Evolutionary conservation across 2,888 invertebrate species (phyloP).

Genomic region (Catonia carolina): DNA sequence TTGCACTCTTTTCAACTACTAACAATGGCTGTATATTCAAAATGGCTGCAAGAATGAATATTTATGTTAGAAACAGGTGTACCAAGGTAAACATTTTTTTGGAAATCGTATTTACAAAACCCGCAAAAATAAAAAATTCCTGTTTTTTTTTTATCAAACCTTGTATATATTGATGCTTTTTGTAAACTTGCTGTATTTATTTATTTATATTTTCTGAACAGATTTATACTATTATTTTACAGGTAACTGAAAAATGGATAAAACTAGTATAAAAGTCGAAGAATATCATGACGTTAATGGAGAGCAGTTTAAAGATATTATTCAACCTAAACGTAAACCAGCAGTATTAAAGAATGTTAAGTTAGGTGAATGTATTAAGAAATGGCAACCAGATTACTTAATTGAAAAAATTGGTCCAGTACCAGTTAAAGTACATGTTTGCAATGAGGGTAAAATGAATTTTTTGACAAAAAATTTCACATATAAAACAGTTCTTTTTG

Average conservation of each 20-base stretch:
- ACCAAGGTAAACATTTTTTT: no score
- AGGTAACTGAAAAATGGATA: neutral
- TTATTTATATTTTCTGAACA: no score
- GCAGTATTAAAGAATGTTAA: conserved; percentile 43
- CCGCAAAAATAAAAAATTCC: no score
- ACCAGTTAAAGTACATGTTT: conserved; percentile 47
- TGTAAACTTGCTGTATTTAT: no score
- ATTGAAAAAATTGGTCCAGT: conserved; percentile 39
- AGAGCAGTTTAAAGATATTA: conserved; percentile 15
- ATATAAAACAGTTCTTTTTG: conserved; percentile 45
- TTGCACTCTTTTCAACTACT: no score
- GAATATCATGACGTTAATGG: neutral
- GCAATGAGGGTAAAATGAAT: conserved; percentile 43
- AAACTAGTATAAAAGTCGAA: neutral
- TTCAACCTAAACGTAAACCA: conserved; percentile 38
- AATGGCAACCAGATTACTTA: conserved; percentile 46
- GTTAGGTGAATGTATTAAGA: conserved; percentile 44
- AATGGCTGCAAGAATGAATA: no score
- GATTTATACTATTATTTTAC: neutral
- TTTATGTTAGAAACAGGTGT: no score
- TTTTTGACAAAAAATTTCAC: conserved; percentile 48
- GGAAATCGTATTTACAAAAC: no score
- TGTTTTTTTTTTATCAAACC: no score
- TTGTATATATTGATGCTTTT: no score
- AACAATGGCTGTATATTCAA: no score